These are phyloP conservation scores for Stichopus chloronotus DNA, from an alignment of 35 echinoderm and acorn worm species.

Conservation along the genomic window DNA sequence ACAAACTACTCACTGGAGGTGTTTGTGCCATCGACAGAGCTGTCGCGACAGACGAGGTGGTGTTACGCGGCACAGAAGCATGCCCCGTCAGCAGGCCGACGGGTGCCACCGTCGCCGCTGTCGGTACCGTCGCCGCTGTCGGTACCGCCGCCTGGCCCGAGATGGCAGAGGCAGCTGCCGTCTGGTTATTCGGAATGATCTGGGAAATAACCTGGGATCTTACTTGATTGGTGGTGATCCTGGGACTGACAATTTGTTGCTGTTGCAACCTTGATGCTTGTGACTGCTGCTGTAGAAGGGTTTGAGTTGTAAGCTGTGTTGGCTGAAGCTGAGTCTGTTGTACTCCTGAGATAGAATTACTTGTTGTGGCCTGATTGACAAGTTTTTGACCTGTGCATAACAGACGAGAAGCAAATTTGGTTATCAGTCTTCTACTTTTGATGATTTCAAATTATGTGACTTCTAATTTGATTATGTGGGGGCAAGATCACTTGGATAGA, in stretches of 20 bases:
- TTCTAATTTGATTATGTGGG: no score
- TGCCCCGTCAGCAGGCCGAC: conserved; percentile 20
- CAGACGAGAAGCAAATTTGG: neutral
- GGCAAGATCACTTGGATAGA: no score
- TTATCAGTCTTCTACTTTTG: no score
- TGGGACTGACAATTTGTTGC: conserved; percentile 25
- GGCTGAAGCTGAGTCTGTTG: conserved; percentile 65
- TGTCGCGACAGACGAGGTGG: neutral
- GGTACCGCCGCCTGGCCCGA: neutral
- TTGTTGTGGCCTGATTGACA: conserved; percentile 33
- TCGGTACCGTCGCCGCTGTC: neutral
- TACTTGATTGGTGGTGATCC: conserved; percentile 30
- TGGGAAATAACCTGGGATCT: conserved; percentile 40
- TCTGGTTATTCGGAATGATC: neutral
- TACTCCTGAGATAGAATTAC: neutral
- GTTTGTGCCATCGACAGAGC: conserved; percentile 34
- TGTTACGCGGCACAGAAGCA: neutral
- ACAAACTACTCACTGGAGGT: conserved; percentile 47
- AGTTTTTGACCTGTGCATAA: conserved; percentile 19
- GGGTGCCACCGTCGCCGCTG: neutral
- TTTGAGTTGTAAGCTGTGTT: conserved; percentile 56
- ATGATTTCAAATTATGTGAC: no score
- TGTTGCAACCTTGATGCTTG: conserved; percentile 45
- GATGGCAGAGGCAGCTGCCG: conserved; percentile 49
- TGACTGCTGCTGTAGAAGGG: conserved; percentile 65